Percentiles rank a stretch among this genome's conserved stretches.
These are phyloP conservation scores for Cydia amplana DNA, from an alignment of 1,140 invertebrate genomes.

Conservation along the genomic window DNA sequence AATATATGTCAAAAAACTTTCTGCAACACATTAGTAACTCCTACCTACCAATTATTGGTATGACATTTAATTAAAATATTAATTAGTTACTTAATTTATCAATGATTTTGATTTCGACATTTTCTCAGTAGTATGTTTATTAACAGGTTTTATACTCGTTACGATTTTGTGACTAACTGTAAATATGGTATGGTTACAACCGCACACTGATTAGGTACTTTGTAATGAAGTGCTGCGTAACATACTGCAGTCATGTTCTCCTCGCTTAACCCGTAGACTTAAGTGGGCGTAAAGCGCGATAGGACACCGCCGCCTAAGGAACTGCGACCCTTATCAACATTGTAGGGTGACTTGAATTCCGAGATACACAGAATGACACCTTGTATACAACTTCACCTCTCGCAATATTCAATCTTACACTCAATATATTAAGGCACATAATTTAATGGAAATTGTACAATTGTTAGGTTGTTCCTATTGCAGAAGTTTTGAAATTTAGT, in stretches of 20 bases:
- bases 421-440: conserved; percentile 1
- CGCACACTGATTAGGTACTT: too few relatives aligned
- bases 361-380: conserved; percentile 59
- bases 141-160: too few relatives aligned
- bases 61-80: too few relatives aligned
- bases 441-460: conserved; percentile 15
- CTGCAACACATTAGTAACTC: too few relatives aligned
- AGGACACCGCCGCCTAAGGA: conserved; percentile 58
- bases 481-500: conserved; percentile 55
- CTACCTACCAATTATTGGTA: too few relatives aligned
- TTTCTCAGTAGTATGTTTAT: too few relatives aligned
- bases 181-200: too few relatives aligned
- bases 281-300: conserved; percentile 49
- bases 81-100: too few relatives aligned
- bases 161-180: too few relatives aligned
- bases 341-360: conserved; percentile 58
- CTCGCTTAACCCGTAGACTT: conserved; percentile 35
- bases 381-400: conserved; percentile 33
- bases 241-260: conserved; percentile 25
- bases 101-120: too few relatives aligned
- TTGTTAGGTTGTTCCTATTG: conserved; percentile 33
- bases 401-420: conserved; percentile 38
- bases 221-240: too few relatives aligned
- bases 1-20: too few relatives aligned
- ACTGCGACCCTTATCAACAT: conserved; percentile 70